These are phyloP conservation scores for Coleophora deauratella DNA, from an alignment of 2,888 invertebrate species.

Conservation along the genomic window DNA sequence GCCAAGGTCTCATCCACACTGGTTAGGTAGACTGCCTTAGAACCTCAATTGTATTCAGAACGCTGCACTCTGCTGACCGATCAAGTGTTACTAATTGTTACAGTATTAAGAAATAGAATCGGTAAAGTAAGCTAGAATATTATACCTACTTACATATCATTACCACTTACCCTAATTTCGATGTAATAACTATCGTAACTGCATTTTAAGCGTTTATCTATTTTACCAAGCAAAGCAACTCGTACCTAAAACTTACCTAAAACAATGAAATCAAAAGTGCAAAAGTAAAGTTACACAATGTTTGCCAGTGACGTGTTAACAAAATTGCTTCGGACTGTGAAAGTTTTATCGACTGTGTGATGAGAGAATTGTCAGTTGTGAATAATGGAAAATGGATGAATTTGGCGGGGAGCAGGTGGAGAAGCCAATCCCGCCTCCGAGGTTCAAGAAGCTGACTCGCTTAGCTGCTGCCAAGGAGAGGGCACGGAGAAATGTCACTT, in stretches of 20 bases:
- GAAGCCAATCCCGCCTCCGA: slow-evolving; percentile 59
- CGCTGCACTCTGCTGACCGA: slow-evolving; percentile 13
- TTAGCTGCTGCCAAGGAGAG: slow-evolving; percentile 44
- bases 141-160: too few relatives aligned
- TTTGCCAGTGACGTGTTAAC: slow-evolving; percentile 10
- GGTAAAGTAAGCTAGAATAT: too few relatives aligned
- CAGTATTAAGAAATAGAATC: too few relatives aligned
- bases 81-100: slow-evolving; percentile 14
- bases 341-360: slow-evolving; percentile 2
- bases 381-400: slow-evolving; percentile 31
- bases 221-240: too few relatives aligned
- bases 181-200: too few relatives aligned
- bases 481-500: slow-evolving; percentile 53
- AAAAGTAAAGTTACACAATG: slow-evolving; percentile 25
- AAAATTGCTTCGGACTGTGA: not conserved
- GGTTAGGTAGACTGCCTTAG: slow-evolving; percentile 26
- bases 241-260: slow-evolving; percentile 27
- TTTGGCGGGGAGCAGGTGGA: slow-evolving; percentile 17
- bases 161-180: too few relatives aligned
- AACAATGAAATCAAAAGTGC: slow-evolving; percentile 44
- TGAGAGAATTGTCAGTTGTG: slow-evolving; percentile 23
- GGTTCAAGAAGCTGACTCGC: slow-evolving; percentile 60
- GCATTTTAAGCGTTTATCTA: too few relatives aligned
- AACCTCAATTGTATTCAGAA: slow-evolving; percentile 8
- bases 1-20: slow-evolving; percentile 53